These are phyloP conservation scores for Zingel zingel DNA, from an alignment of 2,113 vertebrate genomes.

Conservation along the genomic window DNA sequence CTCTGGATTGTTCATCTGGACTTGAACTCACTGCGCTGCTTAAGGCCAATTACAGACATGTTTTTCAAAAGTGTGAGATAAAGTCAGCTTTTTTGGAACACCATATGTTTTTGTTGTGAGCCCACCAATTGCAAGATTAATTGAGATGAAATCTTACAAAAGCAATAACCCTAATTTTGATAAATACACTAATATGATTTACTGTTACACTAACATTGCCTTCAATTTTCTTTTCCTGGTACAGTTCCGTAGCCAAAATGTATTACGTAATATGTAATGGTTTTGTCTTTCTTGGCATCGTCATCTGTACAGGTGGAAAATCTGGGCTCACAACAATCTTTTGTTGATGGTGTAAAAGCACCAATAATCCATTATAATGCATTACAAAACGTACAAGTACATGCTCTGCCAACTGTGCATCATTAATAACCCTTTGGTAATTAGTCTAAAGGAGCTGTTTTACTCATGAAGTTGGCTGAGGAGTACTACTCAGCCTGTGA, in stretches of 20 bases:
- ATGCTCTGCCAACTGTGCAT: slow-evolving; percentile 9
- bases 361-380: background rate
- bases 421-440: slow-evolving; percentile 10
- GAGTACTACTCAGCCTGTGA: background rate
- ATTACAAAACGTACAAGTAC: background rate
- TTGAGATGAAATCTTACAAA: background rate
- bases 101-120: background rate
- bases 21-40: background rate
- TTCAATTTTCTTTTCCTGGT: background rate
- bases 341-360: background rate
- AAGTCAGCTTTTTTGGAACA: background rate
- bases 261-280: background rate
- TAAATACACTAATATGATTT: background rate
- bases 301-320: slow-evolving; percentile 9
- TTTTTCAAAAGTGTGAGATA: background rate
- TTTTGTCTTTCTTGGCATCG: background rate
- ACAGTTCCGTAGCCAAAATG: background rate
- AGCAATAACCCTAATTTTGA: background rate
- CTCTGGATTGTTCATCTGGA: background rate
- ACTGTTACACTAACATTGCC: background rate
- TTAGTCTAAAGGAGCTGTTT: background rate
- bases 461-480: background rate
- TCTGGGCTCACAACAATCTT: slow-evolving; percentile 14
- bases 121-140: background rate
- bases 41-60: background rate